Base-by-base conservation (phyloP, 2,888 invertebrate genomes). In the Digitonthophagus gazella region DNA sequence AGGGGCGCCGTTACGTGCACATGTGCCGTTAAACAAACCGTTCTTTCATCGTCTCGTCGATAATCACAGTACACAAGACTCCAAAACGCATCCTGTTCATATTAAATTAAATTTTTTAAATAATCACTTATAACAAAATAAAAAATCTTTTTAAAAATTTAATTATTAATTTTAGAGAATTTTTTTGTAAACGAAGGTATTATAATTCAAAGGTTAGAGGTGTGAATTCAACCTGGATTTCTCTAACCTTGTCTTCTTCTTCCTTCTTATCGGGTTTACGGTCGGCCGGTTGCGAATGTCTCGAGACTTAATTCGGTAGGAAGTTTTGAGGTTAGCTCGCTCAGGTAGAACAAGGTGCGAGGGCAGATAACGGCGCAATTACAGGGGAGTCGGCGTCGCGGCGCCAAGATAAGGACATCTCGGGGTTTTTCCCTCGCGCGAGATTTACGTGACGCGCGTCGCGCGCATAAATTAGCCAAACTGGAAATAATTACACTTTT, bases 401-500 rank as follows among this genome's bases (percentile, higher is more conserved):
- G 8, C 28, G 28, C 11, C 28, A 11, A 6, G 28, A 44, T 44
- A 44, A 44, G 28, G 11, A 44, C 28, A 44, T 44, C 28, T 44
- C 11, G 11, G 11, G 11, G 8, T 11, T 44, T 44, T 44, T 44
- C 18, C 16, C n/a, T 5, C 61, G 18, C 20, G 3, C n/a, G 16
- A 19, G 61, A 61, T 61, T 61, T 61, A 61, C 61, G 61, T 61
- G 61, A 18, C 28, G 28, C 28, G 8, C 28, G 19, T 19, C 19
- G 18, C 18, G 20, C n/a, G 61, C 20, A 61, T 61, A 67, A 67
- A 64, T 67, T 67, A 66, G 58, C 18, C 16, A 57, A 57, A 54
- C 19, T 64, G 28, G 67, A 71, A 71, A 72, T 74, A 74, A 74
- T 74, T 74, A 74, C 68, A 71, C 68, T 74, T 72, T 71, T 71